Base-by-base conservation (phyloP, 2,113 vertebrate genomes). In the Actinemys pallida region DNA sequence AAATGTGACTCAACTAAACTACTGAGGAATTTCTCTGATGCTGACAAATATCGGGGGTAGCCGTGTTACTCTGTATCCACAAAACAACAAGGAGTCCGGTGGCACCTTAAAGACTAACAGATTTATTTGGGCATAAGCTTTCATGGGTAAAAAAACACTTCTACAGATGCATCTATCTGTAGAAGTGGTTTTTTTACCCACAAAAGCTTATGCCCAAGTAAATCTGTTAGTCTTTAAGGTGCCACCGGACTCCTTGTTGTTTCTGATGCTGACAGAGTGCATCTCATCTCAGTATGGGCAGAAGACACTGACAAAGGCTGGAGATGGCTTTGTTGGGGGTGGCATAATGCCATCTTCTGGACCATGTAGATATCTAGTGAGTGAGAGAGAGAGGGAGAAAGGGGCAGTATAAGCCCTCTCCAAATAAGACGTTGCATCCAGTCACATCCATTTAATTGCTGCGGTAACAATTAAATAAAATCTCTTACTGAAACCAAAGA, bases 321-420 rank as follows among this genome's bases (percentile, higher is more conserved):
- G 2, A 5, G 52, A 25, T 0, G 22, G 17, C 54, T 50, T 47
- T 52, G 27, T 19, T 76, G 45, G n/a, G 83, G 72, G 75, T 91
- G 89, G 35, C 39, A 29, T 80, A 95, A 88, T 91, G 95, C 95
- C 93, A 91, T 94, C 95, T 45, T 84, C 93, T 86, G 95, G 95
- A 45, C 69, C 35, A 0, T 5, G 9, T 42, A 62, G 89, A 72
- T 19, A 87, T 5, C 19, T 10, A 59, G 49, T 45, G 19, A 56
- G 56, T 24, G 47, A 4, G 45, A 1, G 45, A 1, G 59, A 62
- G 59, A 31, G 13, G 12, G 29, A 62, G 29, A 35, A 31, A 16
- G 59, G 57, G 29, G 29, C 59, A 62, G 57, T 29, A 2, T 31
- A 62, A 62, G 12, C 59, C 29, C 59, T 62, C 59, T 35, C 59